Percentiles rank a stretch among this genome's conserved stretches.
These are phyloP conservation scores for Leucopsar rothschildi DNA, from an alignment of 2,113 vertebrate genomes.

Conservation along the genomic window DNA sequence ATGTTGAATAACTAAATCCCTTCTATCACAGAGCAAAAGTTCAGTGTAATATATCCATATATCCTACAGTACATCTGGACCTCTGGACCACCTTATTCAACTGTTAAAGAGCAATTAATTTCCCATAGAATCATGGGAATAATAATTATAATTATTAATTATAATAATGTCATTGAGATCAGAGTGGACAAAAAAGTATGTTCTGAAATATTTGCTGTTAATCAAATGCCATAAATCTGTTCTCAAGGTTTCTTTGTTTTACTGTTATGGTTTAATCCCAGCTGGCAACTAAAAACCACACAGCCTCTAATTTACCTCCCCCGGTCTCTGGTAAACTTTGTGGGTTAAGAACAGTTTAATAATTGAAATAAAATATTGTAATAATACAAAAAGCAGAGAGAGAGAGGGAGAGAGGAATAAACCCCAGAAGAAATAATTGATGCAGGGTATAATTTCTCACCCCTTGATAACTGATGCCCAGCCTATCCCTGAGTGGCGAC, in stretches of 20 bases:
- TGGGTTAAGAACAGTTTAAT: neutral
- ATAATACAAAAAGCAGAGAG: neutral
- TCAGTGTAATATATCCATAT: neutral
- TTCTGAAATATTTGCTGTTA: neutral
- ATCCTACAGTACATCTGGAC: neutral
- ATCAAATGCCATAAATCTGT: neutral
- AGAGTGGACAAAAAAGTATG: neutral
- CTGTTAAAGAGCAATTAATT: neutral
- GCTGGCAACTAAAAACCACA: neutral
- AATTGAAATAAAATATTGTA: neutral
- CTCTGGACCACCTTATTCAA: neutral
- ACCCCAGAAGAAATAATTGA: neutral
- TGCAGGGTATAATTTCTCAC: neutral
- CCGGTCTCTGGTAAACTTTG: fast-evolving
- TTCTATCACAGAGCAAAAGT: neutral
- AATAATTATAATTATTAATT: too few species aligned
- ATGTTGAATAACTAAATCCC: neutral
- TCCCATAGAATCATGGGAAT: neutral
- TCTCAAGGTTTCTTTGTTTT: neutral
- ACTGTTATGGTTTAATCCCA: neutral
- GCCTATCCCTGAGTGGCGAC: neutral
- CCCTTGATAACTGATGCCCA: neutral
- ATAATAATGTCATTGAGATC: neutral
- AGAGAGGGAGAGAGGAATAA: neutral
- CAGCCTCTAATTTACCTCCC: neutral